phyloP scores from a whole-genome alignment of 2,113 vertebrate genomes.

The Leptosomus discolor region DNA sequence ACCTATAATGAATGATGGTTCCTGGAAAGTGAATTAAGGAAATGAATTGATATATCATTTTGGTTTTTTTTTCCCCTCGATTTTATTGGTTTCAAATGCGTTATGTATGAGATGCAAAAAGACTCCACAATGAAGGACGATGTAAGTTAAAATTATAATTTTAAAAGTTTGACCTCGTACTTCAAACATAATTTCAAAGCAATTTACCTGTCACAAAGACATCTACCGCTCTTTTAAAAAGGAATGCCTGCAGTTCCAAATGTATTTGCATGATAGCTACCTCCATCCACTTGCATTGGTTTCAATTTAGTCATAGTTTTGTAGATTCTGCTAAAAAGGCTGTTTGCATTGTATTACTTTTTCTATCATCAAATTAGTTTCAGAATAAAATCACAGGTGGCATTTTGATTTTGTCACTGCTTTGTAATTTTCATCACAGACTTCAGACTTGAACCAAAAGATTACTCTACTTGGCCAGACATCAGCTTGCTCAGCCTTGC shows the following conservation, averaged over 20 bases:
- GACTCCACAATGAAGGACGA: not conserved
- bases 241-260: conserved; percentile 49
- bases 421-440: conserved; percentile 63
- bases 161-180: conserved; percentile 48
- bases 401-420: conserved; percentile 58
- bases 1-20: not conserved
- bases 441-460: conserved; percentile 42
- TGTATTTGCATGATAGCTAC: conserved; percentile 64
- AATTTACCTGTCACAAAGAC: conserved; percentile 71
- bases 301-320: conserved; percentile 44
- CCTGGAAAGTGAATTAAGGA: not conserved
- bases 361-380: conserved; percentile 49
- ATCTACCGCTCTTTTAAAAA: conserved; percentile 51
- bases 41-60: not conserved
- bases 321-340: conserved; percentile 23
- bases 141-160: not conserved
- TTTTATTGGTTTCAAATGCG: not conserved
- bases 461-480: conserved; percentile 62
- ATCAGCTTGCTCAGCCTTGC: conserved; percentile 2
- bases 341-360: conserved; percentile 18
- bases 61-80: not conserved
- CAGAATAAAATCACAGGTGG: conserved; percentile 67
- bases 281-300: not conserved
- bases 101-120: not conserved
- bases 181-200: conserved; percentile 69